Evolutionary conservation across 2,113 vertebrate species (phyloP).

Genomic region (Propithecus coquereli): DNA sequence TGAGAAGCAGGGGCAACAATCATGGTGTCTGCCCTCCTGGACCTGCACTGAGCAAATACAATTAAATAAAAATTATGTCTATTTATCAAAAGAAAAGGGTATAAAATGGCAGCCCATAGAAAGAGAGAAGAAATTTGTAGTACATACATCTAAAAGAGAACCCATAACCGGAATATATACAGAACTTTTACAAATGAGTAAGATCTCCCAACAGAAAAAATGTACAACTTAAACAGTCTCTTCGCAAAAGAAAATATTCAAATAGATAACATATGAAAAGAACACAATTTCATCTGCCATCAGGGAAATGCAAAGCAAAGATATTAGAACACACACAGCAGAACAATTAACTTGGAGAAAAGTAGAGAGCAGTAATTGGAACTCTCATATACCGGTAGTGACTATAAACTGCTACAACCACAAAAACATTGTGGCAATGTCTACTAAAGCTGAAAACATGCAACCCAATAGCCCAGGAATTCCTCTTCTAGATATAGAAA

Average conservation of each 20-base stretch:
- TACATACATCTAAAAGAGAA: not conserved
- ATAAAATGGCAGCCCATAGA: not conserved
- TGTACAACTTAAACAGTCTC: not conserved
- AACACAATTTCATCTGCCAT: not conserved
- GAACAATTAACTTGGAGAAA: not conserved
- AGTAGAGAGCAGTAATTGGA: not conserved
- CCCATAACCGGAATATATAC: not conserved
- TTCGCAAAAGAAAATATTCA: not conserved
- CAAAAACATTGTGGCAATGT: not conserved
- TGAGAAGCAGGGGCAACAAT: no score
- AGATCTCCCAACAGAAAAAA: not conserved
- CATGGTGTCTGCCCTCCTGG: not conserved
- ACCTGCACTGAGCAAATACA: not conserved
- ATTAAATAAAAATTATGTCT: not conserved
- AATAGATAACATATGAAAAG: not conserved
- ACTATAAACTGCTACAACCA: not conserved
- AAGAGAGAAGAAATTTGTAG: not conserved
- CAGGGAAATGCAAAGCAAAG: not conserved
- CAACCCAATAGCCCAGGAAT: not conserved
- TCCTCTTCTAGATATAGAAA: not conserved
- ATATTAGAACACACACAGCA: not conserved
- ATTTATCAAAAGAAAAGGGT: not conserved
- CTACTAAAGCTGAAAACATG: not conserved
- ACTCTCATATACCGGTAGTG: no score
- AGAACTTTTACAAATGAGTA: not conserved